Evolutionary conservation across 2,113 vertebrate species (phyloP).

Genomic region (Clarias macrocephalus): DNA sequence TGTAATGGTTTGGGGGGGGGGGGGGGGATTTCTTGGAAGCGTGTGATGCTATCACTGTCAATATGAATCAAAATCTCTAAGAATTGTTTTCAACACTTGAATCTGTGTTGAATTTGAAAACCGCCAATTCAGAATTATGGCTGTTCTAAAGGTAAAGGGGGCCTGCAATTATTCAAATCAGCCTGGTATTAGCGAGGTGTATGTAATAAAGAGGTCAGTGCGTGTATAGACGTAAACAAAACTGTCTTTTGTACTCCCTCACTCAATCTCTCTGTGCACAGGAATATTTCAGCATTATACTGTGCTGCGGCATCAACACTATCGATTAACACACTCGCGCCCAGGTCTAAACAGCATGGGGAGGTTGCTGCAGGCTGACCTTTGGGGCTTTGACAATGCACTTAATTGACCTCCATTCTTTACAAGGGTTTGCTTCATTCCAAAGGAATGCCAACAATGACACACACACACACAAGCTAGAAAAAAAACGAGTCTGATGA

Average conservation of each 20-base stretch:
- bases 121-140: too few species aligned
- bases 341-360: background rate
- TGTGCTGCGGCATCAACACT: constrained; percentile 1
- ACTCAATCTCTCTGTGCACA: background rate
- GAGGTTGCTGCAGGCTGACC: constrained; percentile 23
- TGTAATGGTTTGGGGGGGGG: too few species aligned
- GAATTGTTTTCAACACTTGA: too few species aligned
- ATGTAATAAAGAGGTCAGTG: too few species aligned
- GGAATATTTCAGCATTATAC: constrained; percentile 3
- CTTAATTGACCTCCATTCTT: constrained; percentile 10
- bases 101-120: too few species aligned
- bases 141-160: too few species aligned
- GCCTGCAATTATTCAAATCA: too few species aligned
- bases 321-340: constrained; percentile 41
- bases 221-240: background rate
- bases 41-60: too few species aligned
- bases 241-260: constrained; percentile 7
- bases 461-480: background rate
- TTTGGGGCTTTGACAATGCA: constrained; percentile 21
- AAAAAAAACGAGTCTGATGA: background rate
- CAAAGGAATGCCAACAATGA: constrained; percentile 3
- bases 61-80: too few species aligned
- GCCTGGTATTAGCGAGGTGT: too few species aligned
- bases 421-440: constrained; percentile 16
- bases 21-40: too few species aligned